Evolutionary conservation across 2,888 invertebrate genomes (phyloP), one percentile per base, ranked within the genome.

Genomic region (Drosophila quinaria): DNA sequence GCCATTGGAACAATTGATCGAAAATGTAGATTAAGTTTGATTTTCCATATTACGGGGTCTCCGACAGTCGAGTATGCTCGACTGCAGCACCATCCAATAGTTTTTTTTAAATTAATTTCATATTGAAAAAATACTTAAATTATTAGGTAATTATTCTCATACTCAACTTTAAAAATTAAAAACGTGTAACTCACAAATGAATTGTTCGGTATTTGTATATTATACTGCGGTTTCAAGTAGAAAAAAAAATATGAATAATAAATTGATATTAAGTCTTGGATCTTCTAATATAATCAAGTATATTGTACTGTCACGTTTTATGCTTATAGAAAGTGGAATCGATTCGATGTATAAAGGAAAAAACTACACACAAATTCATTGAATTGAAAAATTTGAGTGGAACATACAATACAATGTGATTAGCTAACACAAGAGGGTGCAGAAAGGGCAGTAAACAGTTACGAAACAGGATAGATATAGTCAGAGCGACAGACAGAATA

Each of bases 351-450:
- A 3, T 29, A 56, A 33, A 31, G 1, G 8, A 46, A 15, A 62
- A 55, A 67, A 51, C 61, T 51, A 25, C 22, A 50, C 46, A 62
- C 17, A 63, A 75, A 69, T 54, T 60, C 81, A 78, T 64, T 82
- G 52, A 76, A 80, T 76, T 85, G 81, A 69, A 44, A 81, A 84
- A 81, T 78, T 61, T 80, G 68, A 70, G 51, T 72, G 68, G 51
- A 79, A 64, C 64, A 77, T 51, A 67, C 70, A 73, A 81, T 84
- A 71, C 70, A 73, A 81, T 84, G 70, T 74, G 87, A 87, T 84
- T 80, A 82, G 76, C 75, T 62, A 69, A 69, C 68, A 77, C 46
- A 66, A 64, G 50, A 13, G 25, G 17, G 17, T 39, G 22, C 22
- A 39, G 19, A 41, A 17, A 25, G 41, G 19, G 39, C 41, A 35